Evolutionary conservation across 2,113 vertebrate genomes (phyloP).

Genomic region (Mirounga angustirostris): DNA sequence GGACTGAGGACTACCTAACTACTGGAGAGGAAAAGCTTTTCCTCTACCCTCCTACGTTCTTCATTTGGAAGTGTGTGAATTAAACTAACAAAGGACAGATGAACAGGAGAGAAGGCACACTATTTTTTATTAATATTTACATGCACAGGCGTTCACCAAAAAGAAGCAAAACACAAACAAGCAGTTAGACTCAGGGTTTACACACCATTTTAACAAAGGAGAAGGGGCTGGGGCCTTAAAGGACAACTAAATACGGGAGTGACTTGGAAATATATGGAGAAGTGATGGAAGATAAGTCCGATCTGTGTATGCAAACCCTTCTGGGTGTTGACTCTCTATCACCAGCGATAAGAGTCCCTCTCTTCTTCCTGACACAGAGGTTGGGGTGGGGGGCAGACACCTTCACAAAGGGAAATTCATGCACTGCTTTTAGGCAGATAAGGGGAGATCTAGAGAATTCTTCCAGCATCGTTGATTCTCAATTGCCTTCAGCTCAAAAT

Average conservation of each 20-base stretch:
- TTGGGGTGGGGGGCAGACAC: neutral
- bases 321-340: neutral
- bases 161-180: neutral
- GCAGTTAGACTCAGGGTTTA: neutral
- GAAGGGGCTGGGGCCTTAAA: neutral
- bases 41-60: neutral
- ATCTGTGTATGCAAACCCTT: neutral
- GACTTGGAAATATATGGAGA: neutral
- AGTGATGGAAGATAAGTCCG: neutral
- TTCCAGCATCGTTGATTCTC: neutral
- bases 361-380: neutral
- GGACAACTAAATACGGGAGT: neutral
- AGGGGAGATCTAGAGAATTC: neutral
- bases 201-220: neutral
- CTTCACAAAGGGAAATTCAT: neutral
- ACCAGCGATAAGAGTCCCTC: neutral
- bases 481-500: neutral
- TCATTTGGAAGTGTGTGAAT: neutral
- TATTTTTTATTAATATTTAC: conserved; percentile 16
- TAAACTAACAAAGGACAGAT: neutral
- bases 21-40: neutral
- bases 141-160: neutral
- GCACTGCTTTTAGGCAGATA: neutral
- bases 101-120: neutral
- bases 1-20: neutral